These are phyloP conservation scores for Lampris incognitus DNA, from an alignment of 2,113 vertebrate species.

Conservation along the genomic window DNA sequence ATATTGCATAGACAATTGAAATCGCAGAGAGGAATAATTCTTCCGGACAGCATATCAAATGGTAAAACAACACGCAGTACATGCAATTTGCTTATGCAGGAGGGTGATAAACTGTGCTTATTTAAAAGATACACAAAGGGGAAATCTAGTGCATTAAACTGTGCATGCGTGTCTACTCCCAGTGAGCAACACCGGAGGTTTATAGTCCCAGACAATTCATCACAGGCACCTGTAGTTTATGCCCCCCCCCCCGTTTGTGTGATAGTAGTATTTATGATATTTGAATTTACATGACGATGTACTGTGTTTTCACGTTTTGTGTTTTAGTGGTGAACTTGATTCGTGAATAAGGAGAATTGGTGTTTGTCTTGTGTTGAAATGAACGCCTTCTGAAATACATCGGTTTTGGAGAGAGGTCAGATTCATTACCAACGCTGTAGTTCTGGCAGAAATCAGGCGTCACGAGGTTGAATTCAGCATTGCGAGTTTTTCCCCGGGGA, in stretches of 20 bases:
- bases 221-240: conserved; percentile 72
- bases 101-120: conserved; percentile 78
- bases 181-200: conserved; percentile 78
- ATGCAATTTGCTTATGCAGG: conserved; percentile 76
- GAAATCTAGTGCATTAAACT: conserved; percentile 74
- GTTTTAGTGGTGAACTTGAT: conserved; percentile 52
- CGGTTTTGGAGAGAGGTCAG: conserved; percentile 56
- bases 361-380: conserved; percentile 57
- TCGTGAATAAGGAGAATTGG: conserved; percentile 62
- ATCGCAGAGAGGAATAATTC: conserved; percentile 80
- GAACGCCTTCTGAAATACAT: conserved; percentile 53
- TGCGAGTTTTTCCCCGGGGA: conserved; percentile 55
- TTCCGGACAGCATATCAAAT: conserved; percentile 82
- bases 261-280: conserved; percentile 81
- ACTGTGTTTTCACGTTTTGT: conserved; percentile 60
- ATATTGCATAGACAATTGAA: conserved; percentile 85
- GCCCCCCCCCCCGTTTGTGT: conserved; percentile 73
- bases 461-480: conserved; percentile 71
- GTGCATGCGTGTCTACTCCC: conserved; percentile 74
- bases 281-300: conserved; percentile 72
- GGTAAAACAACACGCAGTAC: conserved; percentile 77
- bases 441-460: conserved; percentile 44
- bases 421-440: conserved; percentile 39
- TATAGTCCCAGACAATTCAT: conserved; percentile 73
- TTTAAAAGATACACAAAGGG: conserved; percentile 83